phyloP scores from a whole-genome alignment of 2,113 vertebrate species.

The Brachyhypopomus occidentalis region DNA sequence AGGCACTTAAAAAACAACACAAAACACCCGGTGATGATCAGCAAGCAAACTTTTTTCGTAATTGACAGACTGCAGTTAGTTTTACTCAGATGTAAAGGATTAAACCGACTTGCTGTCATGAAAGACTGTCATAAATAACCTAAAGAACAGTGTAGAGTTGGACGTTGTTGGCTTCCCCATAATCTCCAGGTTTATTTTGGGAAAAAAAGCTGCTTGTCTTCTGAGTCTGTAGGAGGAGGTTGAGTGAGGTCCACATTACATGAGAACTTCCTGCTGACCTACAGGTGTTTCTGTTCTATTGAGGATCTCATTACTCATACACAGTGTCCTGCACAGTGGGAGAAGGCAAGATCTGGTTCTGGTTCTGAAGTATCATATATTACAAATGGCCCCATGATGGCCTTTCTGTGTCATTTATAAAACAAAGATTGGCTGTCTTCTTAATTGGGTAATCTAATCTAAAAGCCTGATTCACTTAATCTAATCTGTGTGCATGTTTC shows the following conservation, averaged over 20 bases:
- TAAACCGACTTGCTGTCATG: not conserved
- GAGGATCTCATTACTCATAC: constrained; percentile 26
- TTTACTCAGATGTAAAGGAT: not conserved
- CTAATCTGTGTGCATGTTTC: no score
- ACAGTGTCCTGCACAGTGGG: not conserved
- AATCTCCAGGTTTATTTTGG: constrained; percentile 5
- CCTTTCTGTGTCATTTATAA: no score
- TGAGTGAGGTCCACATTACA: constrained; percentile 23
- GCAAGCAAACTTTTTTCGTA: no score
- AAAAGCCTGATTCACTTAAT: no score
- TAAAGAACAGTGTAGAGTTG: not conserved
- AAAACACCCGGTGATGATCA: not conserved
- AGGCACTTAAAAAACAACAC: not conserved
- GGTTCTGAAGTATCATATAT: not conserved
- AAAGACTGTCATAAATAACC: not conserved
- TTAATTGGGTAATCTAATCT: no score
- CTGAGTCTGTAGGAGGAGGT: no score
- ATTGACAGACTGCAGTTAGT: no score
- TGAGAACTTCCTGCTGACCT: not conserved
- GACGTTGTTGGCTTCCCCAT: not conserved
- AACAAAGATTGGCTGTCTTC: no score
- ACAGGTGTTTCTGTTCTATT: not conserved
- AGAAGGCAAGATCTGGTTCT: not conserved
- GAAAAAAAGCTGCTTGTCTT: no score
- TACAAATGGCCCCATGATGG: not conserved